A percentile compares a stretch with the other conserved stretches of the same genome.
Conservation (phyloP, 2,888 invertebrate species). For the Caenorhabditis sp. region DNA sequence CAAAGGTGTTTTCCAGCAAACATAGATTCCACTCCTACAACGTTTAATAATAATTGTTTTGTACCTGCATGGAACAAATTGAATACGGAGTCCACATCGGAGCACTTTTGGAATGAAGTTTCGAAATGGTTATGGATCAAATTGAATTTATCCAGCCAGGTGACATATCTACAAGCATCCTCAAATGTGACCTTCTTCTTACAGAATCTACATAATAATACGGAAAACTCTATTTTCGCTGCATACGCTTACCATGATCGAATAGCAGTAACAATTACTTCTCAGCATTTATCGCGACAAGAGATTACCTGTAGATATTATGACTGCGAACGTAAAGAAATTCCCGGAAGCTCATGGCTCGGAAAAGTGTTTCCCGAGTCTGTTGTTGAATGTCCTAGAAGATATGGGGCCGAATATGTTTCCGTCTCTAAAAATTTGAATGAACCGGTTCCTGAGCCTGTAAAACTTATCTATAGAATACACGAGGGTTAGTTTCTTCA, state of each 20-base stretch:
- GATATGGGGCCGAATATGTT: conserved; percentile 49
- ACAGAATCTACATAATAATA: conserved; percentile 43
- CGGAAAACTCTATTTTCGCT: conserved; percentile 6
- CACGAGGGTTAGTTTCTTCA: conserved; percentile 4
- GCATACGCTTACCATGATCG: conserved; percentile 47
- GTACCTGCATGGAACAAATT: conserved; percentile 26
- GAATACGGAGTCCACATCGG: conserved; percentile 2
- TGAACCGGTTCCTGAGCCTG: background rate
- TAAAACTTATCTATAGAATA: conserved; percentile 22
- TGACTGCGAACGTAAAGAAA: conserved; percentile 33
- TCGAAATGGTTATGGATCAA: conserved; percentile 42
- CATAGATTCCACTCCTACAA: background rate
- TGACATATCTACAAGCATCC: background rate
- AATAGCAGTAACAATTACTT: conserved; percentile 23
- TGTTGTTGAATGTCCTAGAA: conserved; percentile 38
- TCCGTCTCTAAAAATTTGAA: conserved; percentile 11
- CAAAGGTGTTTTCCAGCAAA: conserved; percentile 2
- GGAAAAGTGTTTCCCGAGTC: conserved; percentile 44
- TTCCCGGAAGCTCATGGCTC: conserved; percentile 25
- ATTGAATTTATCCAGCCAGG: conserved; percentile 29
- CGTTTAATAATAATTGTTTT: conserved; percentile 2
- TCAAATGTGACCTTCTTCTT: background rate
- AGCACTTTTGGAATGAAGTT: background rate
- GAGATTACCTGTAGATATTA: conserved; percentile 33
- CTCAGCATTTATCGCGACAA: conserved; percentile 35